Evolutionary conservation across 2,888 invertebrate genomes (phyloP), one percentile per base, ranked within the genome.

Genomic region (Serrognathus titanus): DNA sequence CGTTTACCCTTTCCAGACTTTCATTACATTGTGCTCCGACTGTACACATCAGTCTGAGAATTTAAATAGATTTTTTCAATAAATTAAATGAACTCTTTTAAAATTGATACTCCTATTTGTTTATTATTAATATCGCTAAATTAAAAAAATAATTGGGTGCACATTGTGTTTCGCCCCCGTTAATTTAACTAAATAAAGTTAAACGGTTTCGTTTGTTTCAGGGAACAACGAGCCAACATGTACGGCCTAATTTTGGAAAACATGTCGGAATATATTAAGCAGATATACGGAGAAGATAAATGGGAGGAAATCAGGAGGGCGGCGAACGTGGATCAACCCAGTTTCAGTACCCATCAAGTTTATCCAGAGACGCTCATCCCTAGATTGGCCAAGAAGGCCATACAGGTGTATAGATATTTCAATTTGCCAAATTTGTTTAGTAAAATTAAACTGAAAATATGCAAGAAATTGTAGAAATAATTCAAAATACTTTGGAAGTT

Each of bases 211-310:
- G 10, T 16, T 43, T 43, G 12, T 43, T 43, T 2, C 43, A 43
- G 43, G n/a, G 10, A 43, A 2, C 7, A 35, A 8, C 35, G 36
- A 11, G 41, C 1, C 72, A 78, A 59, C 59, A 97, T 98, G 98
- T 98, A 98, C 82, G 98, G 98, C 37, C 82, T 98, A 63, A 85
- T 98, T 41, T 80, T 98, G 70, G 97, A 97, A 78, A 94, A 96
- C 74, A 85, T 97, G 80, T 89, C 92, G 66, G 94, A 94, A 77
- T 96, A 89, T 80, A 91, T 98, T 72, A 89, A 92, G 59, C 86
- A 89, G 70, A 89, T 88, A n/a, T 97, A 95, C 79, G 97, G 97
- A 1, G 95, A 96, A 73, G 92, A 92, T 55, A 86, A 89, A 68
- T 97, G 97, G 97, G 92, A 94, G 69, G 91, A 93, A 73, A 92